A percentile compares a stretch with the other conserved stretches of the same genome.
These are phyloP conservation scores for Pomatostomus ruficeps DNA, from an alignment of 2,113 vertebrate genomes.

Conservation along the genomic window DNA sequence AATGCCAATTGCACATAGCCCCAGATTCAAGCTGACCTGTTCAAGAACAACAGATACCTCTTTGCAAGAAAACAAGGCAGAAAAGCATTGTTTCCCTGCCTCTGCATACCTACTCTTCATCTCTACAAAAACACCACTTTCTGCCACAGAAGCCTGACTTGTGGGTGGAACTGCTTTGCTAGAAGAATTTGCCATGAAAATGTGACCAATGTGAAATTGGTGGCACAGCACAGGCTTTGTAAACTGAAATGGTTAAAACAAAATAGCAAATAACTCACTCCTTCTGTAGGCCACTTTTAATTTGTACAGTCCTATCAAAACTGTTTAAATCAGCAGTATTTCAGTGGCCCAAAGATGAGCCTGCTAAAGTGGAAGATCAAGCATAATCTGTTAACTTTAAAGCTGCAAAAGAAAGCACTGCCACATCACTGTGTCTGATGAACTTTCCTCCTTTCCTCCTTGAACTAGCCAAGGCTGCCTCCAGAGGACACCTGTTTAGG, in stretches of 20 bases:
- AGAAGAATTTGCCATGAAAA: not conserved
- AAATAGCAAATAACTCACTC: not conserved
- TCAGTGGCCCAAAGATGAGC: not conserved
- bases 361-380: not conserved
- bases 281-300: not conserved
- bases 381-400: not conserved
- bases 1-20: not conserved
- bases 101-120: not conserved
- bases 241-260: not conserved
- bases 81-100: not conserved
- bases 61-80: not conserved
- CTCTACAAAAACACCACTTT: not conserved
- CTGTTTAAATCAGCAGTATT: not conserved
- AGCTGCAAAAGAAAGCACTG: not conserved
- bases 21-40: not conserved
- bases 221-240: not conserved
- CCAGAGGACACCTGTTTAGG: not conserved
- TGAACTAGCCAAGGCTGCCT: not conserved
- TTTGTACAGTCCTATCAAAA: not conserved
- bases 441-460: not conserved
- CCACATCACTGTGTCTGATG: not conserved
- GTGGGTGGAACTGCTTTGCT: not conserved
- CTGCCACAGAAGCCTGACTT: not conserved
- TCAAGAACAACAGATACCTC: not conserved
- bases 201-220: fast-evolving